Conservation (phyloP, 1,140 invertebrate genomes). For the Drosophila kikkawai region DNA sequence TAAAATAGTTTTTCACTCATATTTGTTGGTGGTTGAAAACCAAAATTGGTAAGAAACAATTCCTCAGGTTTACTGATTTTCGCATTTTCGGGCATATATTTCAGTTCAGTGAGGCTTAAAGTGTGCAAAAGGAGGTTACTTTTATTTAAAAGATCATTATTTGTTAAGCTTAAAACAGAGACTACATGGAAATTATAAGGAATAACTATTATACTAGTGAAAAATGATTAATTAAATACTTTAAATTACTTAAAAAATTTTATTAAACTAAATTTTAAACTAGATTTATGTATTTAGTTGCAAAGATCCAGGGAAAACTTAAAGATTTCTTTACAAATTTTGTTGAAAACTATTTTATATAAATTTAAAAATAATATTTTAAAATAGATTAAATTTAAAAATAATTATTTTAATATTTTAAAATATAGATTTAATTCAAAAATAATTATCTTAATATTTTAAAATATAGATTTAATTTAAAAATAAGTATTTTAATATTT, state of each 20-base stretch:
- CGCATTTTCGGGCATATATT: background rate
- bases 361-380: background rate
- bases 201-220: background rate
- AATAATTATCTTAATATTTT: background rate
- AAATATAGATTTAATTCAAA: background rate
- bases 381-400: background rate
- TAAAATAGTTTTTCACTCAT: conserved; percentile 4
- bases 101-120: background rate
- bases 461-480: too few relatives aligned
- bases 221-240: background rate
- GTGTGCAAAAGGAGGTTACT: background rate
- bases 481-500: background rate
- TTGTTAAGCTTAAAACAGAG: background rate
- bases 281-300: too few relatives aligned
- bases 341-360: too few relatives aligned
- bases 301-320: too few relatives aligned
- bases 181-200: background rate
- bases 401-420: background rate
- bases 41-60: background rate
- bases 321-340: too few relatives aligned
- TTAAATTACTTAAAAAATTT: background rate
- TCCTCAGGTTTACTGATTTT: background rate
- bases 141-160: background rate
- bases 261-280: background rate
- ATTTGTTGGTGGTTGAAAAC: background rate